Conservation (phyloP, 2,113 vertebrate genomes). For the Junco hyemalis region DNA sequence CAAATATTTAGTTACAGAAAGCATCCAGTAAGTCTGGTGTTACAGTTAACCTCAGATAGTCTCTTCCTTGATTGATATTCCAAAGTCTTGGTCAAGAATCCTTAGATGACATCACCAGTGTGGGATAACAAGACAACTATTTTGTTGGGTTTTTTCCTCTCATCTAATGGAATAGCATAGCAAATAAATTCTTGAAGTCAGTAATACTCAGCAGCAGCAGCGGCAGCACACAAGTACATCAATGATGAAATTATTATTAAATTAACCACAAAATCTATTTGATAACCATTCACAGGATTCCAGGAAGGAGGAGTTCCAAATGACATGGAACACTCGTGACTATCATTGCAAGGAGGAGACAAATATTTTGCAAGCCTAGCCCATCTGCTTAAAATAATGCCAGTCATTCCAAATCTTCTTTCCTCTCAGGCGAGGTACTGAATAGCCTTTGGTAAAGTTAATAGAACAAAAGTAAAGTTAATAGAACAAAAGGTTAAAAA, state of each 20-base stretch:
- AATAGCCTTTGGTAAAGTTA: constrained; percentile 35
- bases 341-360: neutral
- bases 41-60: neutral
- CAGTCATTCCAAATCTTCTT: neutral
- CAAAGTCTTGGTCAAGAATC: neutral
- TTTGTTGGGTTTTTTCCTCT: neutral
- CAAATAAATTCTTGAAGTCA: constrained; percentile 6
- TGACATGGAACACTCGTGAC: neutral
- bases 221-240: neutral
- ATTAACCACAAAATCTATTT: constrained; percentile 10
- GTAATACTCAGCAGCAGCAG: neutral
- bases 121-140: neutral
- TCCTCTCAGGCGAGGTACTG: constrained; percentile 29
- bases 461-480: constrained; percentile 59
- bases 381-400: neutral
- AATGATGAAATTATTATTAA: neutral
- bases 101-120: neutral
- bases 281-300: neutral
- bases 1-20: neutral
- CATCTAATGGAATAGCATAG: neutral
- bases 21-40: neutral
- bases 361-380: constrained; percentile 1
- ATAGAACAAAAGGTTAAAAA: constrained; percentile 64
- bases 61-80: neutral
- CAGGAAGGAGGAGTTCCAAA: neutral